phyloP scores from a whole-genome alignment of 2,888 invertebrate genomes.

The Aricia artaxerxes region DNA sequence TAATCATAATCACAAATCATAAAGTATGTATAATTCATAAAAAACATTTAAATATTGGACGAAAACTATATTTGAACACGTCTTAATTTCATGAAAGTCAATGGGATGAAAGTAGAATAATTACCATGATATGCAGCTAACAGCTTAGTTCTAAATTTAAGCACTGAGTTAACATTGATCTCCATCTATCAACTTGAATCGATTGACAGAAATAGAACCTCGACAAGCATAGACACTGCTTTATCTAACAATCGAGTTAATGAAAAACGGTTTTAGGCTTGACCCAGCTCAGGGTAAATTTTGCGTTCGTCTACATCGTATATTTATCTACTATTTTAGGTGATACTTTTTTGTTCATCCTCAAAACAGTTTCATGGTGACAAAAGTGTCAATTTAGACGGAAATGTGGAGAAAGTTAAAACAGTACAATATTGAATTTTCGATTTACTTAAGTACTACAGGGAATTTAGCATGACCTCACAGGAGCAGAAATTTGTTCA shows the following conservation, averaged over 20 bases:
- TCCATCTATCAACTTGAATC: conserved; percentile 14
- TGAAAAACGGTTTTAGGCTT: conserved; percentile 6
- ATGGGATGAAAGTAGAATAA: not conserved
- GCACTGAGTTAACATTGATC: conserved; percentile 15
- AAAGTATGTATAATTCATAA: not conserved
- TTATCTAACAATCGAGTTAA: conserved; percentile 3
- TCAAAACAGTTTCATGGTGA: not conserved
- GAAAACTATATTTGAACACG: not conserved
- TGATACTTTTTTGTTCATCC: not conserved
- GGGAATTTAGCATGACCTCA: not conserved
- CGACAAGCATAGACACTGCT: conserved; percentile 14
- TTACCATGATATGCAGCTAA: not conserved
- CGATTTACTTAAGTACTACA: not conserved
- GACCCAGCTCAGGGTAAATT: not conserved
- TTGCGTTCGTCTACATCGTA: not conserved
- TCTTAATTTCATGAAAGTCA: not conserved
- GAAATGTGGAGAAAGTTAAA: not conserved
- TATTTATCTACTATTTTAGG: not conserved
- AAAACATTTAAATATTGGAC: not conserved
- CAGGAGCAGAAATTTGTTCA: no score
- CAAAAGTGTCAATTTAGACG: not conserved
- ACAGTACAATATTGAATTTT: not conserved
- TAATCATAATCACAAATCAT: not conserved
- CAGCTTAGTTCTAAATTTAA: conserved; percentile 17
- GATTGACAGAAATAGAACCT: conserved; percentile 16